Percentiles rank a stretch among this genome's conserved stretches.
phyloP scores from a whole-genome alignment of 2,888 invertebrate genomes.

The Germaria angustata region DNA sequence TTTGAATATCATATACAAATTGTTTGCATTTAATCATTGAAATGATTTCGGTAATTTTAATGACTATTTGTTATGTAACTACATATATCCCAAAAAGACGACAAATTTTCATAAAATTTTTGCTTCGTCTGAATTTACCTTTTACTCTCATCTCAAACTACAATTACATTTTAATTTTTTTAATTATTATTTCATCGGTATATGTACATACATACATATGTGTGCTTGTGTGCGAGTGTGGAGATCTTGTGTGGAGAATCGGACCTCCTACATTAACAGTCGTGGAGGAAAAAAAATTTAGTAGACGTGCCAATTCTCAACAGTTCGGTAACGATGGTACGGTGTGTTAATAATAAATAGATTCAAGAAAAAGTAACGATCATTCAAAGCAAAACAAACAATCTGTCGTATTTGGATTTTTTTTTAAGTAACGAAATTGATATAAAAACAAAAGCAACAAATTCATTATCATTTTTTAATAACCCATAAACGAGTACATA shows the following conservation, averaged over 20 bases:
- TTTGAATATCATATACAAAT: too few species aligned
- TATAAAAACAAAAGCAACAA: constrained; percentile 47
- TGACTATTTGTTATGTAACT: too few species aligned
- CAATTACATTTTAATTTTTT: constrained; percentile 15
- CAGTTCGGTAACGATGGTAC: constrained; percentile 49
- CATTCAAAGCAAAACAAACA: constrained; percentile 7
- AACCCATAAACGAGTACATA: constrained; percentile 49
- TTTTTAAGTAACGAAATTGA: constrained; percentile 43
- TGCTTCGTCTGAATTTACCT: not conserved
- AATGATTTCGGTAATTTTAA: too few species aligned
- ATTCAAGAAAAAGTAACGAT: constrained; percentile 17
- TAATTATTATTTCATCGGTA: not conserved
- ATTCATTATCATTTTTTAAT: constrained; percentile 65
- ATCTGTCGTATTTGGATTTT: constrained; percentile 23
- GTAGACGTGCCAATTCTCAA: constrained; percentile 65
- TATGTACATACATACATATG: too few species aligned
- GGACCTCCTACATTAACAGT: constrained; percentile 39
- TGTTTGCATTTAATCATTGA: too few species aligned
- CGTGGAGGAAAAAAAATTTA: constrained; percentile 49
- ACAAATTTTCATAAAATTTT: not conserved
- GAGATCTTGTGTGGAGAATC: constrained; percentile 10
- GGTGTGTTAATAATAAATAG: constrained; percentile 15
- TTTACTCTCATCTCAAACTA: constrained; percentile 52
- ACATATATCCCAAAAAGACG: too few species aligned
- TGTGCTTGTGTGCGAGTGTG: not conserved